Percentiles rank a stretch among this genome's conserved stretches.
These are phyloP conservation scores for Calameuta pallipes DNA, from an alignment of 2,888 invertebrate species.

Conservation along the genomic window DNA sequence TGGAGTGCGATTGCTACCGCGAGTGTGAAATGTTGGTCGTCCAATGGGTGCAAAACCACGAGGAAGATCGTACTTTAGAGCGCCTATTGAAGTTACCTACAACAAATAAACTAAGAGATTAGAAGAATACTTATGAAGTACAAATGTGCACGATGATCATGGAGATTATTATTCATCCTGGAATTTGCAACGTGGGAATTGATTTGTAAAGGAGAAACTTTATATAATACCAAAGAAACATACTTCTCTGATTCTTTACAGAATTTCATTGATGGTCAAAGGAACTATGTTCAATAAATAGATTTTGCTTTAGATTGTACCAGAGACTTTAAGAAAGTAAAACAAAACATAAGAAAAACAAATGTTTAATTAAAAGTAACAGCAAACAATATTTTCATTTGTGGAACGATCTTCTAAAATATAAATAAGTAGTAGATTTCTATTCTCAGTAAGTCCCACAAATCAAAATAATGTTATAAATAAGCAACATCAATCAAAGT, in stretches of 20 bases:
- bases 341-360: not conserved
- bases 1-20: constrained; percentile 52
- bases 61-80: constrained; percentile 56
- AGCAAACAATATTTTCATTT: not conserved
- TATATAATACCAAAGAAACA: not conserved
- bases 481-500: constrained; percentile 37
- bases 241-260: not conserved
- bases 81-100: constrained; percentile 65
- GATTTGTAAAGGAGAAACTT: not conserved
- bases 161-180: not conserved
- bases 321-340: not conserved
- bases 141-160: not conserved
- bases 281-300: not conserved
- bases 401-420: not conserved
- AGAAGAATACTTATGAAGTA: not conserved
- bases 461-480: constrained; percentile 38
- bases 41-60: constrained; percentile 51
- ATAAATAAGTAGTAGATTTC: not conserved
- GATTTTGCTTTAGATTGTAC: not conserved
- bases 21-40: constrained; percentile 57
- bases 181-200: not conserved
- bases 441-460: constrained; percentile 9
- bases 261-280: not conserved
- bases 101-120: constrained; percentile 25
- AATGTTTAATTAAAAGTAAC: not conserved